phyloP scores from a whole-genome alignment of 2,113 vertebrate species.

The Syngnathus typhle region DNA sequence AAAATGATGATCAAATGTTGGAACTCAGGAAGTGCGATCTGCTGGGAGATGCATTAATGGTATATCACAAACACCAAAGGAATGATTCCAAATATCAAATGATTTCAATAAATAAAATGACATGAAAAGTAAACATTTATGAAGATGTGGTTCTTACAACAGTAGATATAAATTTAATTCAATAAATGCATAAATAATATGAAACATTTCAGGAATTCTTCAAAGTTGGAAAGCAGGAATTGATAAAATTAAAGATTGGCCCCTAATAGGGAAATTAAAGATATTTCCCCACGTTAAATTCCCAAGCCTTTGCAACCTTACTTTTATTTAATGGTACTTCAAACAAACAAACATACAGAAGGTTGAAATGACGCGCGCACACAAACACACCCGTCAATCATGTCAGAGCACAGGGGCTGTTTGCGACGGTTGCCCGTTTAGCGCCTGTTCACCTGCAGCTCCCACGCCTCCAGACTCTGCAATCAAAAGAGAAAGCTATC shows the following conservation, averaged over 20 bases:
- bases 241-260: neutral
- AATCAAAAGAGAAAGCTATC: constrained; percentile 10
- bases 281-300: neutral
- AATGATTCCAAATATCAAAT: neutral
- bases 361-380: constrained; percentile 8
- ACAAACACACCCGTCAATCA: constrained; percentile 40
- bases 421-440: constrained; percentile 46
- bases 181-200: neutral
- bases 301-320: neutral
- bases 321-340: constrained; percentile 4
- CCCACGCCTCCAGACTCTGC: constrained; percentile 21
- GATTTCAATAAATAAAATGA: neutral
- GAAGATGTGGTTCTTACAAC: neutral
- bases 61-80: neutral
- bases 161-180: neutral
- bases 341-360: neutral
- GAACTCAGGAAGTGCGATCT: constrained; percentile 4
- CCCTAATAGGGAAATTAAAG: too few relatives aligned
- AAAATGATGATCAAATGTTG: constrained; percentile 5
- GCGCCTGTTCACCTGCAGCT: constrained; percentile 20
- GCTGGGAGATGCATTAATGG: neutral
- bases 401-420: constrained; percentile 42
- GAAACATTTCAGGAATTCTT: neutral
- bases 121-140: neutral
- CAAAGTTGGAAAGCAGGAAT: neutral